Percentiles rank a stretch among this genome's conserved stretches.
Evolutionary conservation across 2,888 invertebrate genomes (phyloP).

Genomic region (Drosophila tanythrix): DNA sequence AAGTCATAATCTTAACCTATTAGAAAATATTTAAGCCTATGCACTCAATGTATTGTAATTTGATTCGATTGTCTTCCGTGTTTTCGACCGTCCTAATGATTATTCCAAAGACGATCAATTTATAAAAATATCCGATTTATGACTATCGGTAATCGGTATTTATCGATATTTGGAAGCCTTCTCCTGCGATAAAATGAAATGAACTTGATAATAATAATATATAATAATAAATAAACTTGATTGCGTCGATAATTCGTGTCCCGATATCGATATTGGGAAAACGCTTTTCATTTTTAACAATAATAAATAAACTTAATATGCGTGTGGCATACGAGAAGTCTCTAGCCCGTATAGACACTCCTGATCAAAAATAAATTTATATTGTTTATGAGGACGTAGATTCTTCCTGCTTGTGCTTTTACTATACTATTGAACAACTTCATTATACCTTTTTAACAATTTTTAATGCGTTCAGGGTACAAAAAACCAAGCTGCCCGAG

Average conservation of each 20-base stretch:
- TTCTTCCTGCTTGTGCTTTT: neutral
- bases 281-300: neutral
- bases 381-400: neutral
- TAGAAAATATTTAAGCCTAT: neutral
- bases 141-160: neutral
- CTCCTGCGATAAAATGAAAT: neutral
- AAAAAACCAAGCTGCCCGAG: slow-evolving; percentile 19
- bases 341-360: neutral
- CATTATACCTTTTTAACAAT: neutral
- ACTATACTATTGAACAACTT: neutral
- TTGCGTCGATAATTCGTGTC: neutral
- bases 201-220: too few species aligned
- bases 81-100: neutral
- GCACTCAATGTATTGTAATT: neutral
- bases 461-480: neutral
- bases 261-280: neutral
- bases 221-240: neutral
- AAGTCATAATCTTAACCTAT: neutral
- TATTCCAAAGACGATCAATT: neutral
- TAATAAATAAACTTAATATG: neutral
- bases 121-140: neutral
- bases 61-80: neutral
- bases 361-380: neutral
- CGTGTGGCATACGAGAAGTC: neutral
- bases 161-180: neutral